phyloP scores from a whole-genome alignment of 2,797 vertebrate species.

The Poecilia picta region DNA sequence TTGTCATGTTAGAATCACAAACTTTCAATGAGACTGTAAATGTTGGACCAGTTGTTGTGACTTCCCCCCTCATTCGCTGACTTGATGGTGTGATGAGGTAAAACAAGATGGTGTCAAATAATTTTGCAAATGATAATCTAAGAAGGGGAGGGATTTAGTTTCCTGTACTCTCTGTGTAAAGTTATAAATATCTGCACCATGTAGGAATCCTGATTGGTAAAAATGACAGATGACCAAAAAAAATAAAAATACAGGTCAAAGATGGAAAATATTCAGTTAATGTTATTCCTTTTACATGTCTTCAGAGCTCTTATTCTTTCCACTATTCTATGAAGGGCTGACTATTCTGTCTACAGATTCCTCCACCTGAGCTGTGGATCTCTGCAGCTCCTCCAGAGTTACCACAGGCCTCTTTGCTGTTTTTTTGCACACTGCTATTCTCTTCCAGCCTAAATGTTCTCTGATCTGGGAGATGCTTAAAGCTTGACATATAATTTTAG shows the following conservation, averaged over 20 bases:
- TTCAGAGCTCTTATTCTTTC: not conserved
- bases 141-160: not conserved
- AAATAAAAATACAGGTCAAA: too few relatives aligned
- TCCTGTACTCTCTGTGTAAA: not conserved
- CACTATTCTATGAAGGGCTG: not conserved
- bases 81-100: not conserved
- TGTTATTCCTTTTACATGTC: not conserved
- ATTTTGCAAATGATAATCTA: too few relatives aligned
- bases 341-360: not conserved
- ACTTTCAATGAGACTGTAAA: not conserved
- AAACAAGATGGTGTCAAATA: not conserved
- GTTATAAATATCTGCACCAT: not conserved
- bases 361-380: not conserved
- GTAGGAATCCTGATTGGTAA: too few relatives aligned
- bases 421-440: not conserved
- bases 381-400: not conserved
- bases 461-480: not conserved
- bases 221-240: not conserved
- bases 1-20: not conserved
- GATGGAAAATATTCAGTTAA: too few relatives aligned
- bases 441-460: not conserved
- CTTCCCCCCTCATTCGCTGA: not conserved
- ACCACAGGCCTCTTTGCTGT: too few relatives aligned
- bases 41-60: not conserved
- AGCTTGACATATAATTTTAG: not conserved